Evolutionary conservation across 2,113 vertebrate species (phyloP), one percentile per base, ranked within the genome.

Genomic region (Pontoporia blainvillei): DNA sequence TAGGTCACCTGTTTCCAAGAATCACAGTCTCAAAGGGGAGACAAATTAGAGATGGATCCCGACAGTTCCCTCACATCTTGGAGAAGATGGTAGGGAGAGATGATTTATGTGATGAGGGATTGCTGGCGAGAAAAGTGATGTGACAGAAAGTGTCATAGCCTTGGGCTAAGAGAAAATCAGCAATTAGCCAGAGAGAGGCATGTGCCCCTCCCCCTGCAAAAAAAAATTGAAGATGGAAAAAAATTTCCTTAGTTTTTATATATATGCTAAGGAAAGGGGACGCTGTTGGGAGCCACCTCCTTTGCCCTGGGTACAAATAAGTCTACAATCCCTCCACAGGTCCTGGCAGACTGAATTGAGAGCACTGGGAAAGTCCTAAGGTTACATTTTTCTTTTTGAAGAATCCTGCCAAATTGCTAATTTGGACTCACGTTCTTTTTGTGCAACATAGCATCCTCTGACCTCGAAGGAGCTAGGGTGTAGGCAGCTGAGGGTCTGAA

Each of bases 91-190:
- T n/a, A 29, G 0, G 1, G 52, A 82, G 73, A 72, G 59, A 5
- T 85, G 69, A 95, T 87, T 97, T 96, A 84, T 93, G 79, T 62
- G 64, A 95, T 84, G 93, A 81, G 83, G 41, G 95, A 61, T 31
- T 34, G 44, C 86, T 78, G 88, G 95, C 0, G 8, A 96, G 90
- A 64, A 96, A 94, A 92, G 21, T 88, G 78, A 92, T 72, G 71
- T 97, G 95, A 97, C 89, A 95, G 46, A 93, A 97, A 83, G 21
- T 97, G 88, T 96, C 95, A 95, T 93, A 73, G 83, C 96, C 96
- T 94, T 92, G 71, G 87, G 97, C 91, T 97, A 96, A 92, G 81
- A 97, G 93, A 96, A 96, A 96, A 97, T 97, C 95, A 98, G 73
- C 88, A 91, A 86, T 96, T 97, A 95, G 69, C 91, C 54, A 90